Conservation (phyloP, 2,888 invertebrate genomes). For the Alloscopus bannaensis region DNA sequence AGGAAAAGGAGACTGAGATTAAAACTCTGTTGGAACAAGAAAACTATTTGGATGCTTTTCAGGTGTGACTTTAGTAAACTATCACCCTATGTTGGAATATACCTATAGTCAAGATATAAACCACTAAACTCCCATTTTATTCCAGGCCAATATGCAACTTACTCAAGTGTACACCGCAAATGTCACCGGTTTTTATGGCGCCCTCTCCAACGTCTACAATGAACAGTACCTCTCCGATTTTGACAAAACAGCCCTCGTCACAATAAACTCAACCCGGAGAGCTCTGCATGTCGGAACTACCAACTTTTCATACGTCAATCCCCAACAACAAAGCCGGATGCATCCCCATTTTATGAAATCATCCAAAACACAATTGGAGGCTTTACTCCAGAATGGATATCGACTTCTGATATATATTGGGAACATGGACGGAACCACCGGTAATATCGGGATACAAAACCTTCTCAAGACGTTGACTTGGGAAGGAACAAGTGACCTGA, state of each 20-base stretch:
- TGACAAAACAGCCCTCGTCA: slow-evolving; percentile 21
- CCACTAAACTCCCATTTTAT: not conserved
- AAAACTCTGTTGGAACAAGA: slow-evolving; percentile 63
- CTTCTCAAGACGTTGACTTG: slow-evolving; percentile 13
- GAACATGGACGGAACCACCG: slow-evolving; percentile 24
- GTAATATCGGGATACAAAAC: slow-evolving; percentile 24
- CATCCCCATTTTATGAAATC: slow-evolving; percentile 15
- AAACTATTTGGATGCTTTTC: slow-evolving; percentile 63
- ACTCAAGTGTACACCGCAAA: not conserved
- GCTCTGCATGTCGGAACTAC: slow-evolving; percentile 41
- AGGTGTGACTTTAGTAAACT: slow-evolving; percentile 33
- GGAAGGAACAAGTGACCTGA: slow-evolving; percentile 20
- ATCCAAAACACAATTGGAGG: not conserved
- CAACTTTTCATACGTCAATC: not conserved
- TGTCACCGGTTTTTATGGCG: slow-evolving; percentile 34
- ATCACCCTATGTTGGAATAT: no score
- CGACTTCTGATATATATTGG: slow-evolving; percentile 21
- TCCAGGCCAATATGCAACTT: slow-evolving; percentile 13
- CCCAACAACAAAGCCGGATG: slow-evolving; percentile 10
- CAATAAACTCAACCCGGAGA: slow-evolving; percentile 7
- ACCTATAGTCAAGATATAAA: no score
- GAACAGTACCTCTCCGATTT: slow-evolving; percentile 7
- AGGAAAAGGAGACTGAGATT: slow-evolving; percentile 62
- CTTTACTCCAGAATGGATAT: slow-evolving; percentile 12
- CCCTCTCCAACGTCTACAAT: slow-evolving; percentile 23